A percentile compares a stretch with the other conserved stretches of the same genome.
These are phyloP conservation scores for Hirtodrosophila histrioides DNA, from an alignment of 2,888 invertebrate genomes.

Conservation along the genomic window DNA sequence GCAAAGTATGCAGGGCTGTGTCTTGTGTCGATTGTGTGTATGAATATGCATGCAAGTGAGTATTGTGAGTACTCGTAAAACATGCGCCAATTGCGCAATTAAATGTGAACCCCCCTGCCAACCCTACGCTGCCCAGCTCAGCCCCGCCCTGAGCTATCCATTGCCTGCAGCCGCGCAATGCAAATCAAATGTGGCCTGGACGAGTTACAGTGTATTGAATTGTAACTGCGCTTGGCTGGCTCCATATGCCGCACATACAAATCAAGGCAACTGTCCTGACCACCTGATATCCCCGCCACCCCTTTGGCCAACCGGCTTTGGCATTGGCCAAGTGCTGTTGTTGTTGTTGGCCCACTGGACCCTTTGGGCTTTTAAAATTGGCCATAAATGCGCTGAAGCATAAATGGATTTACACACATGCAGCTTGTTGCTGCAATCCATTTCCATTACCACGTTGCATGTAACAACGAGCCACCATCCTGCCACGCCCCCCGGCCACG, in stretches of 20 bases:
- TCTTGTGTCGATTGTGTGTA: slow-evolving; percentile 15
- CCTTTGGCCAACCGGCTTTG: background rate
- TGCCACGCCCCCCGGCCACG: slow-evolving; percentile 10
- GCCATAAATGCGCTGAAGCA: slow-evolving; percentile 75
- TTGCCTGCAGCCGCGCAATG: background rate
- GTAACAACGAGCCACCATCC: slow-evolving; percentile 44
- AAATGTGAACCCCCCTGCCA: slow-evolving; percentile 40
- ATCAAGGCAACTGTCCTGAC: slow-evolving; percentile 29
- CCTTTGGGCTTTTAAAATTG: slow-evolving; percentile 67
- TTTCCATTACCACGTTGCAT: slow-evolving; percentile 68
- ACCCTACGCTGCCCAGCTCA: background rate
- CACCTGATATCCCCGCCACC: slow-evolving; percentile 12
- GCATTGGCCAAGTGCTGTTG: slow-evolving; percentile 17
- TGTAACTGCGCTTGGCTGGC: slow-evolving; percentile 31
- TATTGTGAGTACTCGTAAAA: slow-evolving; percentile 52
- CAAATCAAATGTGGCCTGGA: slow-evolving; percentile 16
- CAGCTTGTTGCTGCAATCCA: slow-evolving; percentile 68
- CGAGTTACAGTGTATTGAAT: slow-evolving; percentile 43
- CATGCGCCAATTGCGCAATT: slow-evolving; percentile 75
- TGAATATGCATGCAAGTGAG: slow-evolving; percentile 14
- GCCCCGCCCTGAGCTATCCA: too few relatives aligned
- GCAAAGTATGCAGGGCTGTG: slow-evolving; percentile 36
- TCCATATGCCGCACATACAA: slow-evolving; percentile 42
- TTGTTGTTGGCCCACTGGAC: slow-evolving; percentile 13
- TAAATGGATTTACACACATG: slow-evolving; percentile 78